Evolutionary conservation across 2,888 invertebrate species (phyloP), one percentile per base, ranked within the genome.

Genomic region (Drosophila borborema): DNA sequence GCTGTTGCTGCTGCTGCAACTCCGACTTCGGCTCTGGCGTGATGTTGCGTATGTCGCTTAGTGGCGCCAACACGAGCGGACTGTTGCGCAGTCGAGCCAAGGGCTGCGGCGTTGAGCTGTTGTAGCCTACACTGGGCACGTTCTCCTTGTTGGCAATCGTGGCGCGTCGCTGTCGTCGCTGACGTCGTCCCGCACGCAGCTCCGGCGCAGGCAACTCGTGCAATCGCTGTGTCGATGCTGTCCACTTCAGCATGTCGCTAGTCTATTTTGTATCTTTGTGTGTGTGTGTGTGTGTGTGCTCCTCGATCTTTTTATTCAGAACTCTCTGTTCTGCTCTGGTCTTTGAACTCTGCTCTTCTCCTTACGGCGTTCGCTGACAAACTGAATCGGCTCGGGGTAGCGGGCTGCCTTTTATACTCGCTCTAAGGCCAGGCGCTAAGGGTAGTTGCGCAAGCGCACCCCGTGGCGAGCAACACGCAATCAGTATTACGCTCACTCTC

Each of bases 211-310:
- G 63, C 38, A 84, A 69, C 58, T 87, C 86, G 66, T 89, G 83
- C 59, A 83, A 51, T 68, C 87, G 88, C 55, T 91, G 91, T 31
- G 88, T 86, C 43, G 92, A 89, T n/a, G 90, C 86, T 14, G 93
- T 91, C 92, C 92, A 92, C 91, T 92, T 92, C 53, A 92, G 90
- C 92, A 92, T 92, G 28, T 59, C 55, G 12, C 9, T 49, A 1
- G 38, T 43, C 31, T 18, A 28, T 9, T 49, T 1, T 43, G 10
- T 73, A 16, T 63, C 34, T 48, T 20, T 41, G 38, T 40, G 38
- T 53, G 36, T 38, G 20, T 40, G n/a, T 31, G 4, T 55, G 14
- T 53, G 56, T 63, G 23, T 46, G 40, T 49, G 49, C 49, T 51
- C 31, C 49, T 51, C 49, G 62, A 60, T 65, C 60, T 51, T 31